Evolutionary conservation across 2,888 invertebrate species (phyloP).

Genomic region (Nephrocerus scutellatus): DNA sequence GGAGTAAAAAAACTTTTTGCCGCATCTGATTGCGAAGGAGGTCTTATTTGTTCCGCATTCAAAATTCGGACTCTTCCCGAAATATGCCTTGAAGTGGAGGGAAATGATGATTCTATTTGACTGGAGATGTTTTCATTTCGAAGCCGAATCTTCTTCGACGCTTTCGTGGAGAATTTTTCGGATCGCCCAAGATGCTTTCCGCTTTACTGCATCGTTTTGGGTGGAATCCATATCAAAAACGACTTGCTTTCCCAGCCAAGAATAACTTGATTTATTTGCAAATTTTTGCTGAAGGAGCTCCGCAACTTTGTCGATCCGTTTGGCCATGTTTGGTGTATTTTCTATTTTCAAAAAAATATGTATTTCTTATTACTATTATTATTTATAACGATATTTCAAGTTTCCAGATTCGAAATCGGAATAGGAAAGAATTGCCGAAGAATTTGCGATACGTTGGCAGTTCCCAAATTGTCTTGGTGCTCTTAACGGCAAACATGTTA

Average conservation of each 20-base stretch:
- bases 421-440: too few relatives aligned
- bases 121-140: not conserved
- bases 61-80: too few relatives aligned
- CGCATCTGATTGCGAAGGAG: not conserved
- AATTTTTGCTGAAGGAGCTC: not conserved
- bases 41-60: too few relatives aligned
- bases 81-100: too few relatives aligned
- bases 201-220: not conserved
- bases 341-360: not conserved
- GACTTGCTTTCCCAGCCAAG: slow-evolving; percentile 5
- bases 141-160: slow-evolving; percentile 1
- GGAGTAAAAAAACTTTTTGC: too few relatives aligned
- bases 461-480: too few relatives aligned
- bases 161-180: not conserved
- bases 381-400: not conserved
- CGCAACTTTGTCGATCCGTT: not conserved
- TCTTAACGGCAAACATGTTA: too few relatives aligned
- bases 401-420: slow-evolving; percentile 3
- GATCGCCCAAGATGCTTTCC: not conserved
- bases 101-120: not conserved
- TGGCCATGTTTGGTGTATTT: not conserved
- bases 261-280: not conserved
- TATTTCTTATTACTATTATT: too few relatives aligned
- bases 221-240: slow-evolving; percentile 3
- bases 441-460: too few relatives aligned